A percentile compares a stretch with the other conserved stretches of the same genome.
Evolutionary conservation across 2,113 vertebrate species (phyloP).

Genomic region (Platycercus adscitus): DNA sequence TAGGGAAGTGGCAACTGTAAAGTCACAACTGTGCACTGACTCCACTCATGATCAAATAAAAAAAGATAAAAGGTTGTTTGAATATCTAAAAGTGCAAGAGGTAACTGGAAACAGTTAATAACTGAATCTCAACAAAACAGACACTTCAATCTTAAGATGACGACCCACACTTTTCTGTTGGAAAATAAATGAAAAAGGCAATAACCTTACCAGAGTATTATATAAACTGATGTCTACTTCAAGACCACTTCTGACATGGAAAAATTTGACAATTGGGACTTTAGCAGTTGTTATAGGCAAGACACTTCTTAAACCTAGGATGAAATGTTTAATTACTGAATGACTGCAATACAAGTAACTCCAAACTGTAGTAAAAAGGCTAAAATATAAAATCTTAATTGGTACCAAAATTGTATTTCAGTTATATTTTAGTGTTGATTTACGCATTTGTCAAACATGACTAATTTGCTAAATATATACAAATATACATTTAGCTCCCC

Average conservation of each 20-base stretch:
- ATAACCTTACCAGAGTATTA: constrained; percentile 88
- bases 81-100: not conserved
- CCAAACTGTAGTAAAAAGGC: not conserved
- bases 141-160: not conserved
- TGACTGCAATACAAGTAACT: not conserved
- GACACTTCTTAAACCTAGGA: constrained; percentile 88
- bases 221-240: constrained; percentile 97
- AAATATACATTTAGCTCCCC: not conserved
- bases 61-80: not conserved
- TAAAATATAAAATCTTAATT: not conserved
- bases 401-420: not conserved
- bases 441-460: not conserved
- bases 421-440: not conserved
- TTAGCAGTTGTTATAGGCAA: constrained; percentile 95
- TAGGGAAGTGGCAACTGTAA: not conserved
- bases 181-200: not conserved
- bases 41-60: not conserved
- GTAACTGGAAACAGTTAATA: not conserved
- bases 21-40: not conserved
- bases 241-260: constrained; percentile 88
- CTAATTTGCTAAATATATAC: not conserved
- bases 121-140: not conserved
- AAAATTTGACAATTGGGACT: constrained; percentile 96
- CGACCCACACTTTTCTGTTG: not conserved
- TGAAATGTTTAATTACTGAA: constrained; percentile 23